Evolutionary conservation across 2,888 invertebrate genomes (phyloP), one percentile per base, ranked within the genome.

Genomic region (Plutella xylostella): DNA sequence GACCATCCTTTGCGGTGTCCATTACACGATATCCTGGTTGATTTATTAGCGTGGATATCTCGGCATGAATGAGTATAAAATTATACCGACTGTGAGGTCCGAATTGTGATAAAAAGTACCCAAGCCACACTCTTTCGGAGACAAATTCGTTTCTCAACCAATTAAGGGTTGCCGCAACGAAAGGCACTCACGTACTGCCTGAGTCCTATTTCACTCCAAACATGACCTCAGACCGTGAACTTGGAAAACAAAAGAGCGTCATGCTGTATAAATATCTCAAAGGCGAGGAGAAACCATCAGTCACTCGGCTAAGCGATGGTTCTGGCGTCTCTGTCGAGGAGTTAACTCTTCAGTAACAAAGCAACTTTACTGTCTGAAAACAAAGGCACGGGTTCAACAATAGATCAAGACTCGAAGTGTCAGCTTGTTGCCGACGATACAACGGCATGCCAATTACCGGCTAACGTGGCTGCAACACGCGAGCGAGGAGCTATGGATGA

Each of bases 21-120:
- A 75, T 78, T 79, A 76, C 77, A 67, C 65, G 75, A 73, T 79
- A 76, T 78, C 76, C 75, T 71, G 52, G 69, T 71, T 79, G 79
- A 80, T 82, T 79, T 80, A 79, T 78, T 75, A 66, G 63, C 58
- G 58, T 63, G 61, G 64, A 64, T 68, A 72, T 70, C 71, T 66
- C 65, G 61, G 46, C 50, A 66, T 64, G 63, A 68, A 70, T 63
- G 66, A 60, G 57, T 65, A 67, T 68, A 65, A 63, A 61, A 63
- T 60, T 66, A 66, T 61, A 52, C 57, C 15, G 18, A 31, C 11
- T 61, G 64, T 65, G 67, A 61, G 63, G 62, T 66, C 65, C 35
- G 38, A 37, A 45, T 34, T 60, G 6, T n/a, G n/a, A n/a, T n/a
- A n/a, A n/a, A n/a, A n/a, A n/a, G n/a, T n/a, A n/a, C n/a, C n/a